Base-by-base conservation (phyloP, 23 tunicate species). In the Phallusia fumigata region DNA sequence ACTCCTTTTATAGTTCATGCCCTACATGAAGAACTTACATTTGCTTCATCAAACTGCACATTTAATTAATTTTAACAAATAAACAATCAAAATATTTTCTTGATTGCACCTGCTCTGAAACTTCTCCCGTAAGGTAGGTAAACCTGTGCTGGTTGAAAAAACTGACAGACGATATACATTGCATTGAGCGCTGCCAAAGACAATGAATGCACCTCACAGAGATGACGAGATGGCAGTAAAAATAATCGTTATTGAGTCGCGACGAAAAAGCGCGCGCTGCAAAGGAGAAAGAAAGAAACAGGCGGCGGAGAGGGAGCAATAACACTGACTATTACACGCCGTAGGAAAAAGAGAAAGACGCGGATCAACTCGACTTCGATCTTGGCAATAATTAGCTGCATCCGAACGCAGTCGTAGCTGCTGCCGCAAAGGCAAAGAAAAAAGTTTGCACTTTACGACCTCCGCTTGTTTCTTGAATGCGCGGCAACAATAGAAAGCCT, bases 191-290 rank as follows among this genome's bases (percentile, higher is more conserved):
- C 69, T 40, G 47, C 47, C 47, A 40, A 58, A 58, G 69, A 58
- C 69, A 58, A 24, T 21, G 16, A 58, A 13, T 1, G 28, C 69
- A 58, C 28, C 28, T 22, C 69, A 13, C 26, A 24, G 1, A 58
- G 69, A 21, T 24, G 69, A 58, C 69, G 47, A 40, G 47, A 40
- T 40, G 26, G 69, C 69, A 58, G 69, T 58, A 13, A 58, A 74
- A 77, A 77, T 35, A 77, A 77, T 77, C 80, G 80, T 77, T 77
- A 77, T 33, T 40, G 80, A 36, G 80, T 34, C 36, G 77, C 69
- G 69, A 58, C 26, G 69, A 58, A 58, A 58, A 58, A 24, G 44
- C 44, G 51, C 47, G 80, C 80, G 53, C 80, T 77, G 53, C 10
- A 53, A 36, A 40, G 22, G 52, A 44, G 32, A 40, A 77, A 6